Percentiles rank a stretch among this genome's conserved stretches.
These are phyloP conservation scores for Peucedramus taeniatus DNA, from an alignment of 2,113 vertebrate genomes.

Conservation along the genomic window DNA sequence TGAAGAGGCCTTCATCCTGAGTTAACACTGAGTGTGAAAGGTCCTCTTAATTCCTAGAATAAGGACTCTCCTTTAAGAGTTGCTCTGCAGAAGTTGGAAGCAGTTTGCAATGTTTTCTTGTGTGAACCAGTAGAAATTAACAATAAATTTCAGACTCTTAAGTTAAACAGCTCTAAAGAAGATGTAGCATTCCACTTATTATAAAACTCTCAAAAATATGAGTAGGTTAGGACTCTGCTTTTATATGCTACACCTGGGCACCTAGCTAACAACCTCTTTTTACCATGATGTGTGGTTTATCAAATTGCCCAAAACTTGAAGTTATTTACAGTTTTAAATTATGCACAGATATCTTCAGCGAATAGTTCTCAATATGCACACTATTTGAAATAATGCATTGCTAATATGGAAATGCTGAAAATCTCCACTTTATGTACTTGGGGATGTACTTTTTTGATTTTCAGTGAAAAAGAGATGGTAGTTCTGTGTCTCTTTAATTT, in stretches of 20 bases:
- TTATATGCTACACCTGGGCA: background rate
- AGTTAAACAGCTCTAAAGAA: background rate
- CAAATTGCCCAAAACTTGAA: background rate
- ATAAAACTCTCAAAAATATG: background rate
- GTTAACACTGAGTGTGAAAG: background rate
- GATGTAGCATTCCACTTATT: background rate
- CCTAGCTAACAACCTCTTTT: background rate
- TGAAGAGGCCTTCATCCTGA: background rate
- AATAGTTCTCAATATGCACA: background rate
- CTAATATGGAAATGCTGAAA: background rate
- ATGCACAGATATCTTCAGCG: background rate
- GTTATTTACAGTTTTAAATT: background rate
- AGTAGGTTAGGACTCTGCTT: background rate
- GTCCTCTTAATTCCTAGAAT: background rate
- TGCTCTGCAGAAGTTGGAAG: background rate
- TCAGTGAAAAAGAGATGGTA: background rate
- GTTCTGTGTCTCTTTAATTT: background rate
- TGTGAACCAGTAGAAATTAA: background rate
- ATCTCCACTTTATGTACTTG: background rate
- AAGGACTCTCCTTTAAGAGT: background rate
- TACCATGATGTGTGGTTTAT: background rate
- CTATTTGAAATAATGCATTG: background rate
- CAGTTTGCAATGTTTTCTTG: background rate
- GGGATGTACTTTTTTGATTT: background rate
- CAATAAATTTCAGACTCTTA: background rate